Evolutionary conservation across 2,888 invertebrate genomes (phyloP).

Genomic region (Apamea anceps): DNA sequence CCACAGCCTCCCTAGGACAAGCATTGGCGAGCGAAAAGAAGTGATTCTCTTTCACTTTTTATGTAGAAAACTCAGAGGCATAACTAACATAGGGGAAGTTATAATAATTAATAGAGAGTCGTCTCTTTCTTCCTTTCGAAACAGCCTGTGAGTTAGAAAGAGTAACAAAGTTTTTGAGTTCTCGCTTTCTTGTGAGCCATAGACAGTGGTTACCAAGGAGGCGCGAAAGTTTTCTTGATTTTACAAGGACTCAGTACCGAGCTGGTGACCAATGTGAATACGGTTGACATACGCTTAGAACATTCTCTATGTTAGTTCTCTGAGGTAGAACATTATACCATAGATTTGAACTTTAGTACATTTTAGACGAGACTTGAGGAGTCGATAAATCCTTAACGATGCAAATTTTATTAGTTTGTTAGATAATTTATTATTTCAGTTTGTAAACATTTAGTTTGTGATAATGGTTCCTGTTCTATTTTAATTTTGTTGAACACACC

Average conservation of each 20-base stretch:
- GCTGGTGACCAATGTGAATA: not conserved
- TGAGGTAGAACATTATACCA: conserved; percentile 20
- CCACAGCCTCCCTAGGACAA: conserved; percentile 86
- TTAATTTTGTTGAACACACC: not conserved
- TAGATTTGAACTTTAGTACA: conserved; percentile 40
- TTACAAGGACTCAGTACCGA: not conserved
- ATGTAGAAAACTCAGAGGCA: conserved; percentile 37
- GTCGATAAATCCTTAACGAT: conserved; percentile 34
- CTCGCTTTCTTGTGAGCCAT: not conserved
- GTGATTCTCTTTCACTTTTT: conserved; percentile 70
- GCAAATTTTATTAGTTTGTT: conserved; percentile 11
- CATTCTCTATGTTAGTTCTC: conserved; percentile 26
- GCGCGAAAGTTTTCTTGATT: not conserved
- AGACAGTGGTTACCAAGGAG: not conserved
- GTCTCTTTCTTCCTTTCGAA: not conserved
- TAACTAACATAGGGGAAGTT: conserved; percentile 29
- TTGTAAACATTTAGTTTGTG: conserved; percentile 14
- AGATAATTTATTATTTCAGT: conserved; percentile 19
- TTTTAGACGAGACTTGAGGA: conserved; percentile 39
- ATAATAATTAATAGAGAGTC: not conserved
- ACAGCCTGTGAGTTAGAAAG: not conserved
- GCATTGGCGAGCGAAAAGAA: conserved; percentile 85
- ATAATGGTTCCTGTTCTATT: conserved; percentile 31
- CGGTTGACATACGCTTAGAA: not conserved
- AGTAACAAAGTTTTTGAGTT: not conserved